Evolutionary conservation across 1,140 invertebrate species (phyloP), one percentile per base, ranked within the genome.

Genomic region (Anadara kagoshimensis): DNA sequence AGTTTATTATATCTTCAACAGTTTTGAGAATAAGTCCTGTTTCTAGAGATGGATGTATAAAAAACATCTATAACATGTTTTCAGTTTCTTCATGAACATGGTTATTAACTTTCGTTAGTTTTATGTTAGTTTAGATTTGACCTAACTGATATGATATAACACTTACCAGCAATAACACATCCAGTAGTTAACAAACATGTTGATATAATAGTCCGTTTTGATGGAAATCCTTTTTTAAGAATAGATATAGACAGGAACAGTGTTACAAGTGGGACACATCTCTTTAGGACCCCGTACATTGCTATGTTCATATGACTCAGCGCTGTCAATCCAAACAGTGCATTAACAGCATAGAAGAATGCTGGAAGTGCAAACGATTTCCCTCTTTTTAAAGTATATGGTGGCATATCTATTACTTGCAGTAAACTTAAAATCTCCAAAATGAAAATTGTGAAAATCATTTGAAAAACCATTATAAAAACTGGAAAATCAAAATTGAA

Each of bases 261-360:
- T 51, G 90, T 91, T 0, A 90, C 89, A 0, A 91, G 70, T 8
- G 90, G 91, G 11, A 88, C 89, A 81, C 89, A 91, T 65, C 91
- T 82, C 77, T 92, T 92, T 36, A 92, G 73, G 10, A 91, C 89
- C 11, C 90, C 90, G 82, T 91, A 92, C 89, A 91, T 90, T 1
- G 91, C 91, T 73, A 92, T 88, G 69, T 91, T 91, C 88, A 92
- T 91, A 29, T 90, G 88, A 73, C 87, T 86, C 12, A 91, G 82
- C 8, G 91, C 90, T 69, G 82, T 84, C 7, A 91, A 82, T 45
- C 89, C 87, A 24, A 91, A 78, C 7, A 90, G 85, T 22, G 90
- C 84, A 69, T 91, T 90, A 0, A 90, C 66, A 43, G 89, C 88
- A 82, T 90, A 91, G 62, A 90, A 90, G 8, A 90, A 53, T 7